Percentiles rank a stretch among this genome's conserved stretches.
Conservation (phyloP, 2,888 invertebrate species). For the Campoplex nolae region DNA sequence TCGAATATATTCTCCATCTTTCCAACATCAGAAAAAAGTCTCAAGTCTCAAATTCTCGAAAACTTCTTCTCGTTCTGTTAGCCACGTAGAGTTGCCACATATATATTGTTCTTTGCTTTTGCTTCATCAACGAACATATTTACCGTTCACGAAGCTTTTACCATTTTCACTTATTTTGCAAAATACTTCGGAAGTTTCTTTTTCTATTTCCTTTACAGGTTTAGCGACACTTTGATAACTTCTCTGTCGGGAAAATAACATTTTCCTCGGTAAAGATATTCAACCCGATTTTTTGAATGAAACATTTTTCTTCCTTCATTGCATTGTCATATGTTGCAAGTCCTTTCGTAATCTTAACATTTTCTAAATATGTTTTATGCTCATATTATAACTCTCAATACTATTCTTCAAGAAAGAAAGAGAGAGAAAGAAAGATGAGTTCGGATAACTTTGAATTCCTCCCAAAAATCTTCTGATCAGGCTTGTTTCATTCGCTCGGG, state of each 20-base stretch:
- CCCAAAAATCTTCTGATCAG: neutral
- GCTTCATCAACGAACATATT: constrained; percentile 9
- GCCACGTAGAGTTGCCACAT: constrained; percentile 19
- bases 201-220: neutral
- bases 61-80: constrained; percentile 15
- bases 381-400: too few relatives aligned
- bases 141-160: constrained; percentile 28
- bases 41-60: neutral
- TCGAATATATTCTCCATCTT: neutral
- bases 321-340: too few relatives aligned
- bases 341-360: too few relatives aligned
- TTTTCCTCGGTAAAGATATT: neutral
- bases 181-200: constrained; percentile 42
- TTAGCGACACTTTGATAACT: neutral
- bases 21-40: neutral
- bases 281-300: too few relatives aligned
- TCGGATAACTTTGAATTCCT: neutral
- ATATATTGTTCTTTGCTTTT: constrained; percentile 8
- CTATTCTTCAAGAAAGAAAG: neutral
- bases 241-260: neutral
- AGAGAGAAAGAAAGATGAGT: neutral
- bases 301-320: too few relatives aligned
- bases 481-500: neutral
- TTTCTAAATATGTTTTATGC: too few relatives aligned
- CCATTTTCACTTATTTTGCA: neutral